A percentile compares a stretch with the other conserved stretches of the same genome.
These are phyloP conservation scores for Lutjanus argentimaculatus DNA, from an alignment of 2,797 vertebrate genomes.

Conservation along the genomic window DNA sequence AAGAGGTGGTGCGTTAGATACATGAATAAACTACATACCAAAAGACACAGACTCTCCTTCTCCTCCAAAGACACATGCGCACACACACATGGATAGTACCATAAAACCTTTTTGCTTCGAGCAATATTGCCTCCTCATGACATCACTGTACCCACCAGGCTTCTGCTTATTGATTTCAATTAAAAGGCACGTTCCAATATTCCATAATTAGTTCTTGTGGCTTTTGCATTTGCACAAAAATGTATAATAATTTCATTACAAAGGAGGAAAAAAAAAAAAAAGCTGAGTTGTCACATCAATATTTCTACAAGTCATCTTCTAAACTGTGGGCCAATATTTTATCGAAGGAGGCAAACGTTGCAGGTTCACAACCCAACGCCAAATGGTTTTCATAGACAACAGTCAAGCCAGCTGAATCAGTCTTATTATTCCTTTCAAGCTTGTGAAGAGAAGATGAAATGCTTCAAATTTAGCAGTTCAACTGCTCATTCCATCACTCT, in stretches of 20 bases:
- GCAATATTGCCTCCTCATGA: slow-evolving; percentile 55
- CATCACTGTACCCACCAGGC: slow-evolving; percentile 28
- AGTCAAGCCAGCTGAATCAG: slow-evolving; percentile 69
- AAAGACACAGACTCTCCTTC: slow-evolving; percentile 51
- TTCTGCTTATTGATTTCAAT: slow-evolving; percentile 58
- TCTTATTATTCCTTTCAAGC: slow-evolving; percentile 68
- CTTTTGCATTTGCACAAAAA: slow-evolving; percentile 41
- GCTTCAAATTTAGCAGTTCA: slow-evolving; percentile 77
- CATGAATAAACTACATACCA: slow-evolving; percentile 63
- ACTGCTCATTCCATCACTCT: slow-evolving; percentile 75
- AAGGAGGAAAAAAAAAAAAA: slow-evolving; percentile 41
- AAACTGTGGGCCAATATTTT: slow-evolving; percentile 53
- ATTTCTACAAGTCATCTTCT: slow-evolving; percentile 46
- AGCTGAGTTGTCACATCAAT: slow-evolving; percentile 36
- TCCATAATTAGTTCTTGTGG: slow-evolving; percentile 35
- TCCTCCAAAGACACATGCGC: slow-evolving; percentile 37
- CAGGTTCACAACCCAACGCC: slow-evolving; percentile 55
- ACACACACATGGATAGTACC: slow-evolving; percentile 69
- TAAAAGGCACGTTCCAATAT: slow-evolving; percentile 78
- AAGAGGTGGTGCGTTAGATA: slow-evolving; percentile 61
- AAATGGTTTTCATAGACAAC: slow-evolving; percentile 66
- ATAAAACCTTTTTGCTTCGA: slow-evolving; percentile 50
- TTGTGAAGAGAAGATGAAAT: slow-evolving; percentile 68
- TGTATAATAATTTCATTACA: slow-evolving; percentile 37
- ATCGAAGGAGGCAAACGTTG: slow-evolving; percentile 58